Base-by-base conservation (phyloP, 2,113 vertebrate species). In the Seriola aureovittata region DNA sequence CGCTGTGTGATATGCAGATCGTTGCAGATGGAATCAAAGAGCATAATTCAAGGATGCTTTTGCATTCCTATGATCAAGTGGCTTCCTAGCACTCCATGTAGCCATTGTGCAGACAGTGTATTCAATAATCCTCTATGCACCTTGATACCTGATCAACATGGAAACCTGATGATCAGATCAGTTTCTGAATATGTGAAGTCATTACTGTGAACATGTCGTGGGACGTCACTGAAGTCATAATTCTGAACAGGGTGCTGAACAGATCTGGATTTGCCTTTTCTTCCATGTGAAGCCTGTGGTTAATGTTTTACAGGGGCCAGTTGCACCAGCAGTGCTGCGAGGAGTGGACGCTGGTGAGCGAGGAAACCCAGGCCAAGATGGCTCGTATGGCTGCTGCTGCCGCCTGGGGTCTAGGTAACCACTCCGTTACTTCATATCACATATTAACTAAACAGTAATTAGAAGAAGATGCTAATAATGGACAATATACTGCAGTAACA, bases 301-400 rank as follows among this genome's bases (percentile, higher is more conserved):
- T 83, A 7, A 72, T 57, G 85, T 87, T 66, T 82, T 81, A 44
- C 80, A 99, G 98, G 98, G 98, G 98, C 1, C 98, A 99, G 93
- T 95, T 99, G 48, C 98, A 99, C 84, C 98, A 99, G 94, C 98
- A 99, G 40, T 99, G 98, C 95, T 99, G 98, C 90, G 98, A 99
- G 63, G 98, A 99, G 80, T 99, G 98, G 98, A 98, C 97, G 0
- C 95, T 98, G 85, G 98, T 99, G 54, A 98, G 96, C 2, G 97
- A 99, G 78, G 98, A 99, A 80, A 99, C 97, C 4, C 97, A 98
- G 85, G 98, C 98, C 57, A 99, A 99, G 92, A 99, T 99, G 98
- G 98, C 98, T 2, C 96, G 98, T 23, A 99, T 99, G 98, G 98
- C 98, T n/a, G 98, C 98, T 0, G 98, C 98, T 2, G 98, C 98